phyloP scores from a whole-genome alignment of 2,888 invertebrate genomes.

The Ommatoiulus sabulosus region DNA sequence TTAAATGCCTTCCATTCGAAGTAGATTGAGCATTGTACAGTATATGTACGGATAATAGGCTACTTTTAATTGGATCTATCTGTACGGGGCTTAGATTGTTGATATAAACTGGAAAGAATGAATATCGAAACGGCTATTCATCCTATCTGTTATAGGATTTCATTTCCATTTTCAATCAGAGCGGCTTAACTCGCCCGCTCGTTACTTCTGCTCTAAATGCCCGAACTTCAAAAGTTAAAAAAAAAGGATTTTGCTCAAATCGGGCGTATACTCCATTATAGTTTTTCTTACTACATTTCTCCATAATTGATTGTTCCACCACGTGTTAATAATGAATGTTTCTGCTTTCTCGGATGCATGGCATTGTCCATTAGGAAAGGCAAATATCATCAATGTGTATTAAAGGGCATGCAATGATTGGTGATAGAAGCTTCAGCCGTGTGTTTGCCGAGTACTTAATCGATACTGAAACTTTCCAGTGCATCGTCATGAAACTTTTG shows the following conservation, averaged over 20 bases:
- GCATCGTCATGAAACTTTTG: no score
- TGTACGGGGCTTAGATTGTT: neutral
- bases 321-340: slow-evolving; percentile 37
- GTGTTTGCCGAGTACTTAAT: neutral
- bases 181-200: neutral
- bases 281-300: neutral
- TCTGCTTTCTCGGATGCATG: neutral
- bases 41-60: neutral
- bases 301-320: slow-evolving; percentile 28
- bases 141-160: neutral
- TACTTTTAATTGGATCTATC: neutral
- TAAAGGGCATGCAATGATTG: slow-evolving; percentile 15
- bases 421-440: neutral
- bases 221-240: neutral
- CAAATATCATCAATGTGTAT: slow-evolving; percentile 35
- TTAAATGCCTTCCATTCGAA: neutral
- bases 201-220: slow-evolving; percentile 30
- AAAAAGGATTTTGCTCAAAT: neutral
- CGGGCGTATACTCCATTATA: neutral
- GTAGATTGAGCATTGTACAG: neutral
- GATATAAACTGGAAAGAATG: neutral
- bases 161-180: slow-evolving; percentile 12
- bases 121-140: neutral
- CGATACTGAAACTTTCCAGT: neutral
- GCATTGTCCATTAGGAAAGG: slow-evolving; percentile 11